Conservation (phyloP, 2,113 vertebrate genomes). For the Rissa tridactyla region DNA sequence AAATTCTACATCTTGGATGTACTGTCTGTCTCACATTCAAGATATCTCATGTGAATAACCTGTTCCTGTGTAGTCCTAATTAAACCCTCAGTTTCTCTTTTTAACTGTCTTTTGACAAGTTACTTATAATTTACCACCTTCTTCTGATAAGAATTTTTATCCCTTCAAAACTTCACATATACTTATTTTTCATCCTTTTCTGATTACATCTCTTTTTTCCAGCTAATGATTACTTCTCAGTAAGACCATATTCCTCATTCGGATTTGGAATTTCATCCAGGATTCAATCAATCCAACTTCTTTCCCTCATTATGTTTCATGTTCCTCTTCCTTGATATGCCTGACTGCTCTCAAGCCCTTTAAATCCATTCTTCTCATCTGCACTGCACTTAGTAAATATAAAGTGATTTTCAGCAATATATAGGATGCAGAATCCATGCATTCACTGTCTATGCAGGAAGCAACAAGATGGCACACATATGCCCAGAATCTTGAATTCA, state of each 20-base stretch:
- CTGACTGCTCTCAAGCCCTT: background rate
- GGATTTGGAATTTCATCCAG: background rate
- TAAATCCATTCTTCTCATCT: background rate
- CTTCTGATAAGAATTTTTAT: background rate
- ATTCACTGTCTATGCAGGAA: background rate
- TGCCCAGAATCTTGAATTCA: background rate
- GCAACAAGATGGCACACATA: accelerated
- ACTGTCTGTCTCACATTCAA: background rate
- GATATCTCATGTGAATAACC: background rate
- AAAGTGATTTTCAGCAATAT: background rate
- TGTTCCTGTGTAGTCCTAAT: background rate
- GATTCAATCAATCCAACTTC: background rate
- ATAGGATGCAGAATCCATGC: background rate
- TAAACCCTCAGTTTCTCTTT: background rate
- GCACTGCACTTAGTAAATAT: background rate
- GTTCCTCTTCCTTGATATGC: background rate
- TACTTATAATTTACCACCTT: background rate
- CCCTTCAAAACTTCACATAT: background rate
- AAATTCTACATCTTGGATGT: background rate
- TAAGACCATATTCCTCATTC: background rate
- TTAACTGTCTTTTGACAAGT: background rate
- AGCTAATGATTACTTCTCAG: background rate
- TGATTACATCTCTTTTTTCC: background rate
- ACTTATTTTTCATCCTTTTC: background rate
- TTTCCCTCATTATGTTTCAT: background rate